Evolutionary conservation across 2,888 invertebrate species (phyloP), one percentile per base, ranked within the genome.

Genomic region (Xestoiulus laeticollis): DNA sequence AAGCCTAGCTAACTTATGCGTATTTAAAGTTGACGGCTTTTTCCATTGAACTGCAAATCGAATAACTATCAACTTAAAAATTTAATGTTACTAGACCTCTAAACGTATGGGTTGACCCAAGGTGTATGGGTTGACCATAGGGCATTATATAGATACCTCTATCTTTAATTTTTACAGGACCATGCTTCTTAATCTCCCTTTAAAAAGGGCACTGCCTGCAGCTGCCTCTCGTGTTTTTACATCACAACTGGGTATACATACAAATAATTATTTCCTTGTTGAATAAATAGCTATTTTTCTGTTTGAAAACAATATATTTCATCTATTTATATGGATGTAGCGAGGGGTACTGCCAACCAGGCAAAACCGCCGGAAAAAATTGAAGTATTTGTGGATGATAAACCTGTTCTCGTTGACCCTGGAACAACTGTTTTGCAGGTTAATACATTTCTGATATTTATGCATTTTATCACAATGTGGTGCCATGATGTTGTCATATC

Each of bases 371-470:
- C 95, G 68, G 95, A 96, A 89, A 95, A 96, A 91, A 94, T 99
- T 83, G 99, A 99, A 93, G 96, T 99, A 85, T 99, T 99, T 93
- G 96, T 99, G 91, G 98, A 99, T 94, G 99, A 98, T 92, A 96
- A 97, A 92, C 95, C 96, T 89, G 98, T 99, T 0, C 93, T 96
- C 91, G 99, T 99, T 59, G 95, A 96, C 84, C 99, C 99, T 38
- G 99, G 99, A 87, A 98, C 98, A 44, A 99, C 99, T 84, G 97
- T 99, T 33, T 93, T 99, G 89, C 98, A 98, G 95, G 98, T 97
- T 92, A 78, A 33, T n/a, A 33, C 33, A 78, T 53, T 33, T 48
- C 26, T 30, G 19, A 4, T 86, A 1, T 4, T 5, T 30, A 10
- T 14, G 14, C 0, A 48, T 16, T 16, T 48, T 48, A 4, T 19